Evolutionary conservation across 2,797 vertebrate species (phyloP), one percentile per base, ranked within the genome.

Genomic region (Lepidocolaptes lacrymiger): DNA sequence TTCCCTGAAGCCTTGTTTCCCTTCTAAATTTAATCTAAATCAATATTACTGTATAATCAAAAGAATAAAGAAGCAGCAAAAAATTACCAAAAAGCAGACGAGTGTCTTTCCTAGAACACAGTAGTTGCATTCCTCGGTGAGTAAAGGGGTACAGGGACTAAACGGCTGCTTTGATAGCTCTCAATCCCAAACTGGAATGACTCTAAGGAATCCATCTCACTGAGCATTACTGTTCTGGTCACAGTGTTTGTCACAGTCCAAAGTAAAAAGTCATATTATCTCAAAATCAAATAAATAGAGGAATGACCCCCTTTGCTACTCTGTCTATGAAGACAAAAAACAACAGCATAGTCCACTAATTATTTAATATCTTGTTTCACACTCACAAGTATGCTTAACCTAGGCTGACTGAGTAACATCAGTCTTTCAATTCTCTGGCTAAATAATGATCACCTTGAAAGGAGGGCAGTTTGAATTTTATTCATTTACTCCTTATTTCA

Each of bases 51-150:
- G 26, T 43, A 5, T 69, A 84, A 76, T 19, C 16, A 95, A 76
- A 74, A 91, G 44, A 94, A 93, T 79, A 96, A 95, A 88, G 88
- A 89, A 78, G 88, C 85, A 93, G 75, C 77, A 77, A 43, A 85
- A 39, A 51, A 61, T 44, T 64, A 58, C 27, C 80, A 85, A 88
- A 92, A 96, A 76, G 32, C 54, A 89, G 95, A 93, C 36, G 46
- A 43, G 22, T 78, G 52, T 96, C 59, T 85, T 71, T 92, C 69
- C 88, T 89, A 67, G 61, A 91, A 87, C 52, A 80, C 26, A 36
- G 28, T 18, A 46, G 44, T 69, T 66, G 54, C 24, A 54, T 13
- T 10, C 9, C 84, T 94, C 69, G 36, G 56, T 79, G 62, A 51
- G 81, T 80, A 37, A 55, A 63, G 83, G 54, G 59, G 46, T 28